Evolutionary conservation across 2,113 vertebrate species (phyloP).

Genomic region (Sterrhoptilus dennistouni): DNA sequence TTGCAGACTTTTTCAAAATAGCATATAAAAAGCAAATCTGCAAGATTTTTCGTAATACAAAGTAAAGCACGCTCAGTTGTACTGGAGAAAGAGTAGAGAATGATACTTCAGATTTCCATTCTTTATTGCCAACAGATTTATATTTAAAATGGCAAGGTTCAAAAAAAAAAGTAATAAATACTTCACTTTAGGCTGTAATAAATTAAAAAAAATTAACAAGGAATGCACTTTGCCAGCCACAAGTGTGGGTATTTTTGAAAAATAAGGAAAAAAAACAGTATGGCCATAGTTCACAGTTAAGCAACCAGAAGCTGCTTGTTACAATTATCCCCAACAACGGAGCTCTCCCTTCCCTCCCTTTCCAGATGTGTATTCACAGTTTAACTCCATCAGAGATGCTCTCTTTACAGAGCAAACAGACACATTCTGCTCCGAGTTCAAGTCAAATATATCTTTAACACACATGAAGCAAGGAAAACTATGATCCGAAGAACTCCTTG

Average conservation of each 20-base stretch:
- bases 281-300: constrained; percentile 84
- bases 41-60: not conserved
- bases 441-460: constrained; percentile 46
- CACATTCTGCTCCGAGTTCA: constrained; percentile 54
- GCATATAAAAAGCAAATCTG: not conserved
- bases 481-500: constrained; percentile 48
- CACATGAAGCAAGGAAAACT: constrained; percentile 42
- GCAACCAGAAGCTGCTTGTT: constrained; percentile 76
- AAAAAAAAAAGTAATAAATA: constrained; percentile 87
- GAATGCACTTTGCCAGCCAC: constrained; percentile 86
- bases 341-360: constrained; percentile 66
- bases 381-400: constrained; percentile 76
- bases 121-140: constrained; percentile 81
- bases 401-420: constrained; percentile 70
- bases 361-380: constrained; percentile 78
- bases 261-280: constrained; percentile 42
- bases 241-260: constrained; percentile 76
- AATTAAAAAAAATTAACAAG: constrained; percentile 87
- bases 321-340: constrained; percentile 72
- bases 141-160: constrained; percentile 74
- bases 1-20: not conserved
- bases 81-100: not conserved
- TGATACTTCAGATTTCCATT: constrained; percentile 23
- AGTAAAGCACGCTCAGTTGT: not conserved
- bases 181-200: constrained; percentile 93